Evolutionary conservation across 2,797 vertebrate species (phyloP).

Genomic region (Coreius guichenoti): DNA sequence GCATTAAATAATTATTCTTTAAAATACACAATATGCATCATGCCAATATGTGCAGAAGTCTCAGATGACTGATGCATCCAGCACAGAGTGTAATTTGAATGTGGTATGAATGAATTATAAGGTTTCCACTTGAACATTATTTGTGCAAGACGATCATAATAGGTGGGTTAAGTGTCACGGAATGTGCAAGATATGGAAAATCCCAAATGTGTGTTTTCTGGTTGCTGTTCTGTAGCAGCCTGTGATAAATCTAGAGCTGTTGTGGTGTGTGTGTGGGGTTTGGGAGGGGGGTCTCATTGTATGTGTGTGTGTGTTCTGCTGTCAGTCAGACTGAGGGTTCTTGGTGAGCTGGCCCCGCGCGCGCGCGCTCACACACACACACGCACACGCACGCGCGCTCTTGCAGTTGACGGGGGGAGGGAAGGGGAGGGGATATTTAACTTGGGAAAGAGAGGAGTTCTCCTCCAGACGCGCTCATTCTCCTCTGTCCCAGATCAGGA

Average conservation of each 20-base stretch:
- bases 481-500: constrained; percentile 33
- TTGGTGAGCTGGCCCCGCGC: constrained; percentile 49
- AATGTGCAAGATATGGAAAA: constrained; percentile 60
- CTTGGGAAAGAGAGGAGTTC: constrained; percentile 78
- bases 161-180: constrained; percentile 37
- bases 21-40: constrained; percentile 6
- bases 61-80: constrained; percentile 1
- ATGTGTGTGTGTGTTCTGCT: constrained; percentile 43
- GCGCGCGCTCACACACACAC: not conserved
- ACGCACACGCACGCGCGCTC: not conserved
- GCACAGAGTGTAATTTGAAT: constrained; percentile 25
- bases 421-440: constrained; percentile 78
- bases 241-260: constrained; percentile 72
- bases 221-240: constrained; percentile 73
- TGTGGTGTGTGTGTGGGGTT: constrained; percentile 65
- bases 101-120: constrained; percentile 24
- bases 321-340: constrained; percentile 62
- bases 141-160: constrained; percentile 39
- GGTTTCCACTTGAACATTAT: constrained; percentile 38
- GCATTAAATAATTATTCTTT: constrained; percentile 22
- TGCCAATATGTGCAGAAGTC: not conserved
- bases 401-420: constrained; percentile 31
- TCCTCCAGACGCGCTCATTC: constrained; percentile 77
- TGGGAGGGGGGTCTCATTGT: constrained; percentile 20
- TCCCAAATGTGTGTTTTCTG: constrained; percentile 50